Base-by-base conservation (phyloP, 1,140 invertebrate species). In the Tetramorium parvispinum region DNA sequence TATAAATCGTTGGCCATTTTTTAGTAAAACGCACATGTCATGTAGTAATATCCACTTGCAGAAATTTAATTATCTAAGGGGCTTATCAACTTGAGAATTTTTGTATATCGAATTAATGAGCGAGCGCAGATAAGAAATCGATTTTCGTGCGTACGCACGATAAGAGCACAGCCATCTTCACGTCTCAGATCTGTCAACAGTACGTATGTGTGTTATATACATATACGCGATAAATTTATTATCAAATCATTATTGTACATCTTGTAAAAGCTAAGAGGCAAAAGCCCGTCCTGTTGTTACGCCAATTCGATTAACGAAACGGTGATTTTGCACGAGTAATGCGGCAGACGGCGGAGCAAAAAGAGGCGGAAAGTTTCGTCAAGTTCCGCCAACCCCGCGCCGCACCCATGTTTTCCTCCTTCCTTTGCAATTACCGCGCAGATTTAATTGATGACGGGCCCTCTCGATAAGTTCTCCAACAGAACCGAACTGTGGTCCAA, bases 371-470 rank as follows among this genome's bases (percentile, higher is more conserved):
- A 83, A 83, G 79, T 83, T 83, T 59, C 24, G 53, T 43, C n/a
- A 49, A 83, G 79, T 83, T 83, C 53, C 63, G n/a, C 4, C 11
- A 32, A 24, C 66, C 68, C 53, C 27, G 68, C 21, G n/a, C 75
- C 13, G 46, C 18, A 16, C 5, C 43, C 66, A 24, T 86, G 55
- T 79, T 82, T 86, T 86, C 59, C 59, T 66, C 51, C 51, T 59
- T 83, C 59, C 68, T 82, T 87, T 73, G 77, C 70, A 46, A 87
- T 87, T 59, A 87, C 71, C 65, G 49, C 53, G 63, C 46, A 85
- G 49, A 85, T 89, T 85, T 89, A 89, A 88, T 88, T 66, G 76
- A 89, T 59, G 71, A 85, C 32, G 51, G 75, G 57, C 51, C 11
- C 57, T 77, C 32, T 73, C 51, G 75, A 89, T 73, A 86, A 88